Conservation (phyloP, 1,140 invertebrate genomes). For the Laupala kohalensis region DNA sequence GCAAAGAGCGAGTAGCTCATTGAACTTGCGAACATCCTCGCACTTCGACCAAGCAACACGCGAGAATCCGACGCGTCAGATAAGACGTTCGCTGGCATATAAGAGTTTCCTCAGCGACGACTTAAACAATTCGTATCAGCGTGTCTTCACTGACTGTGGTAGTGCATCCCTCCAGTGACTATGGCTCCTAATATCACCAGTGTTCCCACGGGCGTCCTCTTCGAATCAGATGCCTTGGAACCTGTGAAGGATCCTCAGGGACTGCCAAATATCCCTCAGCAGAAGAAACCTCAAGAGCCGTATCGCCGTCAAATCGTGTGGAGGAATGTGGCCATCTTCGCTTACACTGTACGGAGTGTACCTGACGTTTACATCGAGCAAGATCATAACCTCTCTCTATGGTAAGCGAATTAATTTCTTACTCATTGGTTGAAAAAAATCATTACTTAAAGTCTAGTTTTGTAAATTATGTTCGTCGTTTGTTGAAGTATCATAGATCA, state of each 20-base stretch:
- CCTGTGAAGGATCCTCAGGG: conserved; percentile 4
- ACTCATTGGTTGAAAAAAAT: too few species aligned
- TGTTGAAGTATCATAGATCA: too few species aligned
- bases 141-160: too few species aligned
- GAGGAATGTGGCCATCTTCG: conserved; percentile 81
- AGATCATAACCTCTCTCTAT: conserved; percentile 58
- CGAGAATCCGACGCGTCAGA: too few species aligned
- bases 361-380: conserved; percentile 62
- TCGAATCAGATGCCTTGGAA: conserved; percentile 39
- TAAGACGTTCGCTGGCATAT: too few species aligned
- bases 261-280: conserved; percentile 7
- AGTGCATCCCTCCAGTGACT: not conserved
- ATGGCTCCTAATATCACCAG: conserved; percentile 48
- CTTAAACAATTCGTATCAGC: too few species aligned
- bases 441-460: too few species aligned
- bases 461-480: too few species aligned
- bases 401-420: conserved; percentile 52
- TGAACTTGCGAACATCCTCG: too few species aligned
- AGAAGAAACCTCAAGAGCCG: conserved; percentile 26
- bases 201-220: conserved; percentile 45
- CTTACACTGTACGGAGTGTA: conserved; percentile 73
- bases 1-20: too few species aligned
- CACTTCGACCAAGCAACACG: too few species aligned
- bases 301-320: conserved; percentile 60
- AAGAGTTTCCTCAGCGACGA: too few species aligned